A percentile compares a stretch with the other conserved stretches of the same genome.
phyloP scores from a whole-genome alignment of 2,888 invertebrate genomes.

The Augochlorella aurata region DNA sequence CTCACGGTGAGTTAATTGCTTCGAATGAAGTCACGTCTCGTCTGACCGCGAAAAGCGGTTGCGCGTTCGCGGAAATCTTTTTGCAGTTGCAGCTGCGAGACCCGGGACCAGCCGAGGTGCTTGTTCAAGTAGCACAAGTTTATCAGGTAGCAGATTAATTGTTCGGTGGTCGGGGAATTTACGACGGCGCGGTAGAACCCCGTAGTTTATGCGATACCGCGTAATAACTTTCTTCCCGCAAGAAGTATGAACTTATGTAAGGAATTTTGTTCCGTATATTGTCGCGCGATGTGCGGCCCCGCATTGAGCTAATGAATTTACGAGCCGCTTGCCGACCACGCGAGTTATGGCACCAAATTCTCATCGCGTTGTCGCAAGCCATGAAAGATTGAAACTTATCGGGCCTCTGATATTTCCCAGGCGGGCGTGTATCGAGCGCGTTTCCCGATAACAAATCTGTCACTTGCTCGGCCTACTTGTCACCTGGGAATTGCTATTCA shows the following conservation, averaged over 20 bases:
- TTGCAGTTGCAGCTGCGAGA: too few relatives aligned
- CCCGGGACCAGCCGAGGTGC: neutral
- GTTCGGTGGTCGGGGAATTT: neutral
- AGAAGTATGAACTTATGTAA: slow-evolving; percentile 36
- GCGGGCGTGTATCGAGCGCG: slow-evolving; percentile 2
- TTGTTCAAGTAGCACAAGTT: neutral
- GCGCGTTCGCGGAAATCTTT: neutral
- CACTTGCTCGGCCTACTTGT: slow-evolving; percentile 1
- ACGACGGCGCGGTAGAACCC: neutral
- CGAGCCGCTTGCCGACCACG: neutral
- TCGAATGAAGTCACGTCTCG: too few relatives aligned
- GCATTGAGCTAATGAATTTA: slow-evolving; percentile 47
- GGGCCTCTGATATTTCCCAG: neutral
- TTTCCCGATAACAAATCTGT: slow-evolving; percentile 3
- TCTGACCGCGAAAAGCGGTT: too few relatives aligned
- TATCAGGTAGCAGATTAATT: slow-evolving; percentile 18
- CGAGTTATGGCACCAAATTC: slow-evolving; percentile 22
- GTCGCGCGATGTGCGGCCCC: slow-evolving; percentile 13
- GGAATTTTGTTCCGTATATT: slow-evolving; percentile 33
- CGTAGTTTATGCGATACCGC: slow-evolving; percentile 10
- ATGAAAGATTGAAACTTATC: slow-evolving; percentile 30
- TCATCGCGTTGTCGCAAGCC: slow-evolving; percentile 11
- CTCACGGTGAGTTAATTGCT: too few relatives aligned
- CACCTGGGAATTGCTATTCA: slow-evolving; percentile 7
- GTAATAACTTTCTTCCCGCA: slow-evolving; percentile 38